These are phyloP conservation scores for Danionella dracula DNA, from an alignment of 2,797 vertebrate genomes.

Conservation along the genomic window DNA sequence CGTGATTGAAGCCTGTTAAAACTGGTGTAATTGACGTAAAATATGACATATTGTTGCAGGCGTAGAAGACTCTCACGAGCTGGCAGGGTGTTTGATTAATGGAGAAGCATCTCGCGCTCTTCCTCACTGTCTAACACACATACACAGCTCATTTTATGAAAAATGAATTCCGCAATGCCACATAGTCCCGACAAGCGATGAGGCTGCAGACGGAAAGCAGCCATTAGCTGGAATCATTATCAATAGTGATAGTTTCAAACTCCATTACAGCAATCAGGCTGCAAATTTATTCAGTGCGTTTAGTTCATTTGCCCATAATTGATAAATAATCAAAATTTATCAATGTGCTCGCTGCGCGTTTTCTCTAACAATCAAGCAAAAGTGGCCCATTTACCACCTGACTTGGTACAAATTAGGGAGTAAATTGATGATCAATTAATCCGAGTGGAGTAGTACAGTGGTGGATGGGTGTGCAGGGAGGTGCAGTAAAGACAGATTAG, in stretches of 20 bases:
- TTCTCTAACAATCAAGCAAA: conserved; percentile 99
- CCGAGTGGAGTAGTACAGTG: conserved; percentile 86
- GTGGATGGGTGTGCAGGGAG: conserved; percentile 20
- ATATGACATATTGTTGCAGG: conserved; percentile 96
- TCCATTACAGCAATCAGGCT: conserved; percentile 98
- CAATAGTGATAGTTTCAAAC: conserved; percentile 99
- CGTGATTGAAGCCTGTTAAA: conserved; percentile 93
- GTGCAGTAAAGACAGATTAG: conserved; percentile 76
- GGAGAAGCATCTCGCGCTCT: conserved; percentile 70
- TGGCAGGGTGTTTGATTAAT: conserved; percentile 97
- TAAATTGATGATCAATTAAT: conserved; percentile 99
- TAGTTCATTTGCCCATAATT: conserved; percentile 98
- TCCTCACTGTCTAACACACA: not conserved
- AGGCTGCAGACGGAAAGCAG: conserved; percentile 93
- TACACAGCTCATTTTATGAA: conserved; percentile 89
- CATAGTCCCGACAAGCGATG: conserved; percentile 84
- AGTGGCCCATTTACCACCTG: conserved; percentile 99
- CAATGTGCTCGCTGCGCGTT: conserved; percentile 96
- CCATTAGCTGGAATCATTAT: conserved; percentile 98
- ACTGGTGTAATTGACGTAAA: conserved; percentile 97
- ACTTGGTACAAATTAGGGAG: conserved; percentile 97
- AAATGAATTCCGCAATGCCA: conserved; percentile 93
- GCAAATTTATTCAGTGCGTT: conserved; percentile 94
- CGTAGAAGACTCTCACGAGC: conserved; percentile 80
- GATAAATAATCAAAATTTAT: conserved; percentile 99